phyloP scores from a whole-genome alignment of 1,140 invertebrate genomes.

The Plectus sambesii region DNA sequence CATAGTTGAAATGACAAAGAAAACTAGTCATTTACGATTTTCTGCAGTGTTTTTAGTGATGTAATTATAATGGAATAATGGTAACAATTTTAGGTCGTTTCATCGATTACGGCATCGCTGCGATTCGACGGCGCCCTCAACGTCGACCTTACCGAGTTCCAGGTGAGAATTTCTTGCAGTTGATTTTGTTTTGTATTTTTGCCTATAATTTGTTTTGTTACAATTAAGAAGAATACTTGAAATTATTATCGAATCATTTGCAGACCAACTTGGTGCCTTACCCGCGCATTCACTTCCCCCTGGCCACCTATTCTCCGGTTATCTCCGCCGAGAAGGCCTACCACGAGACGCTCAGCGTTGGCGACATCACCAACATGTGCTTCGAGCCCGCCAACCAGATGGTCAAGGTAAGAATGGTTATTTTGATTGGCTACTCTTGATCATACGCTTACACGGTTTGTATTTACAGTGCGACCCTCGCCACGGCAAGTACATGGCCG shows the following conservation, averaged over 20 bases:
- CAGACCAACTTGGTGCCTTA: conserved; percentile 57
- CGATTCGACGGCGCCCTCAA: conserved; percentile 63
- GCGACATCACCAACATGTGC: conserved; percentile 73
- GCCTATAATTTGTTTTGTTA: conserved; percentile 66
- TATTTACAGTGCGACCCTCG: conserved; percentile 47
- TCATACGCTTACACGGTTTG: conserved; percentile 48
- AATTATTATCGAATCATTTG: not conserved
- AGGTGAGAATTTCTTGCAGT: conserved; percentile 61
- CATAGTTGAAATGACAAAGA: too few relatives aligned
- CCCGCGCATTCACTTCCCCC: conserved; percentile 57
- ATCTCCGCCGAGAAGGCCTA: conserved; percentile 74
- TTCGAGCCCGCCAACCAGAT: conserved; percentile 79
- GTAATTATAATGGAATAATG: not conserved
- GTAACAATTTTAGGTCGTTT: conserved; percentile 48
- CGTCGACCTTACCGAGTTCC: conserved; percentile 61
- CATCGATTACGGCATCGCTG: conserved; percentile 56
- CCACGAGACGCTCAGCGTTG: conserved; percentile 59
- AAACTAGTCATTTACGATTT: not conserved
- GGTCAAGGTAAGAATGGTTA: too few relatives aligned
- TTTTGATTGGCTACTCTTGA: conserved; percentile 55
- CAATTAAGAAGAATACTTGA: too few relatives aligned
- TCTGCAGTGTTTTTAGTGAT: not conserved
- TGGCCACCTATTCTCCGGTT: conserved; percentile 71
- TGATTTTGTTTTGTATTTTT: too few relatives aligned
- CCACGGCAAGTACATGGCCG: conserved; percentile 46